Base-by-base conservation (phyloP, 2,797 vertebrate species). In the Spinus olivaceus region DNA sequence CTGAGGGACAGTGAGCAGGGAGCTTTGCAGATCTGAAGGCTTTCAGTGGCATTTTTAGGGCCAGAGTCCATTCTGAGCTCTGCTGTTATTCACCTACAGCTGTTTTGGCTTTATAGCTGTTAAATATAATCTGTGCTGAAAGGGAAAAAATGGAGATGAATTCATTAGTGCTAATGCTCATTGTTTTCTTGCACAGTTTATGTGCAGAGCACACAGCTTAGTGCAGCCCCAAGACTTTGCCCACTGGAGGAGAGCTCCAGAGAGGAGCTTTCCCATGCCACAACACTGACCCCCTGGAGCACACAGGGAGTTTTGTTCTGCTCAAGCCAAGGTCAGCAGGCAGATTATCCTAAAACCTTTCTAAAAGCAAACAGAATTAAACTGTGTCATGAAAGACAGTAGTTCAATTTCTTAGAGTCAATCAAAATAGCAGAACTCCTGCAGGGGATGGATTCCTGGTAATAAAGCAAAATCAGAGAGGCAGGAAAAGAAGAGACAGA, bases 91-190 rank as follows among this genome's bases (percentile, higher is more conserved):
- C 0, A 0, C 64, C 60, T 41, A 27, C 64, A 70, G 65, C 51
- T 64, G 30, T 22, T 91, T 71, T 49, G 63, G 46, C 70, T 92
- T 81, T 81, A 7, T 10, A 39, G 24, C 42, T 66, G 30, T 63
- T 85, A n/a, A 83, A 54, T 51, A 22, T 57, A 77, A 66, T 61
- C 67, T 63, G 64, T 82, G 86, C 63, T 90, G 73, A 83, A 90
- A 86, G 63, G 83, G 49, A 1, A 1, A 28, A 76, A 88, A 44
- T 14, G 73, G 44, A 27, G 47, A 76, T 72, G 21, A 70, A 61
- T 82, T 74, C 10, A 16, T 69, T 49, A 47, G 37, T 39, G 86
- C 22, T 89, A 53, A 49, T 57, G 30, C 41, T 61, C 9, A 4
- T 73, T 79, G 77, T 91, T 76, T 79, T 33, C 56, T 51, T 64